Evolutionary conservation across 2,888 invertebrate species (phyloP).

Genomic region (Aphidoletes aphidimyza): DNA sequence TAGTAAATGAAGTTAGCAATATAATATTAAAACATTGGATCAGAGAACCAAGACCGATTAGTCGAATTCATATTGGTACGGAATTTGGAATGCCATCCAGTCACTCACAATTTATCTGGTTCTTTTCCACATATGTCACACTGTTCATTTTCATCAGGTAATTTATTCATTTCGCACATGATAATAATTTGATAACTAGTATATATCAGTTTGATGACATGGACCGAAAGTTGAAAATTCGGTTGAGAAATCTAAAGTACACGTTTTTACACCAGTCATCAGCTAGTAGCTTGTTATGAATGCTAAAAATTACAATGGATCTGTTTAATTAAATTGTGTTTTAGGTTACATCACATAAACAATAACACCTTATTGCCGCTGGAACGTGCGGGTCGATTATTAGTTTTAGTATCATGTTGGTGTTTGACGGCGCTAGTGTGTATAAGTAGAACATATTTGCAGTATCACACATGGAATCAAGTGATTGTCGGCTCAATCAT

Average conservation of each 20-base stretch:
- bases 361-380: conserved; percentile 82
- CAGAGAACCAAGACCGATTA: conserved; percentile 81
- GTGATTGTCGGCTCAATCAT: conserved; percentile 82
- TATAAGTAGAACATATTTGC: conserved; percentile 82
- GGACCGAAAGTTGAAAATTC: too few relatives aligned
- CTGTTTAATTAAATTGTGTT: conserved; percentile 59
- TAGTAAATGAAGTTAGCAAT: conserved; percentile 82
- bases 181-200: conserved; percentile 58
- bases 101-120: conserved; percentile 92
- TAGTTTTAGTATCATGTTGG: conserved; percentile 73
- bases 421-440: conserved; percentile 72
- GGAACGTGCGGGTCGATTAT: conserved; percentile 78
- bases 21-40: conserved; percentile 83
- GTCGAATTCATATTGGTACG: conserved; percentile 74
- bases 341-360: conserved; percentile 84
- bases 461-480: conserved; percentile 86
- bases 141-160: conserved; percentile 89
- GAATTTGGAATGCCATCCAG: conserved; percentile 93
- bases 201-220: too few relatives aligned
- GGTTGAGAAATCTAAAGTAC: too few relatives aligned
- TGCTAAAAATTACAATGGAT: too few relatives aligned
- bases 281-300: too few relatives aligned
- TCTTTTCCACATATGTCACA: conserved; percentile 84
- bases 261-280: too few relatives aligned
- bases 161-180: background rate